Percentiles rank a stretch among this genome's conserved stretches.
These are phyloP conservation scores for Hydrochoerus hydrochaeris DNA, from an alignment of 2,113 vertebrate genomes.

Conservation along the genomic window DNA sequence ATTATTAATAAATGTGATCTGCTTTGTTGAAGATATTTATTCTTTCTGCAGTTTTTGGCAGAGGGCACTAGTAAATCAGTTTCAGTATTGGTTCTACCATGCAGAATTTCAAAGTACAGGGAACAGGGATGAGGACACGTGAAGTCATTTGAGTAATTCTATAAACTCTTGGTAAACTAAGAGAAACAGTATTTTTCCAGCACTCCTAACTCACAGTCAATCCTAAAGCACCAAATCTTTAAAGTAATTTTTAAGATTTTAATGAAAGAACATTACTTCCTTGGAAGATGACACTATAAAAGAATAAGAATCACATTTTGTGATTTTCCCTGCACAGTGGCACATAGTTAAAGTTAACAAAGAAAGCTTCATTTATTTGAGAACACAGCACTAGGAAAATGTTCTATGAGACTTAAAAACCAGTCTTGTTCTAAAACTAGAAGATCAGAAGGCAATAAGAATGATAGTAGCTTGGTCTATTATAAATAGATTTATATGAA, in stretches of 20 bases:
- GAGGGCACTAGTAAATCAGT: neutral
- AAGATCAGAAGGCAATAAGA: conserved; percentile 64
- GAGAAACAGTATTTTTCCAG: conserved; percentile 56
- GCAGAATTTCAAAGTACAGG: neutral
- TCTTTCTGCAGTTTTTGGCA: neutral
- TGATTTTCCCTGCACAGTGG: conserved; percentile 43
- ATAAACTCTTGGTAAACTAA: conserved; percentile 37
- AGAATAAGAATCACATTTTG: conserved; percentile 30
- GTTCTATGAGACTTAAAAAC: conserved; percentile 44
- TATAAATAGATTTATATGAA: conserved; percentile 44
- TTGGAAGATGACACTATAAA: conserved; percentile 58
- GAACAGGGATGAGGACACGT: neutral
- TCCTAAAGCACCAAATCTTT: conserved; percentile 24
- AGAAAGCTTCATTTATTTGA: conserved; percentile 43
- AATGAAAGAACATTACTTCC: conserved; percentile 56
- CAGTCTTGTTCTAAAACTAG: conserved; percentile 30
- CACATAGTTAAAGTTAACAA: conserved; percentile 50
- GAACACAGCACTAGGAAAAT: conserved; percentile 34
- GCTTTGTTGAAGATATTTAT: neutral
- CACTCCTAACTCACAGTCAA: conserved; percentile 32
- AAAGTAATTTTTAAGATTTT: conserved; percentile 61
- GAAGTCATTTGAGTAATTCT: neutral
- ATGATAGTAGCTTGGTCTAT: neutral
- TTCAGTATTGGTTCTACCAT: neutral
- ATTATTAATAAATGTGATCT: neutral